phyloP scores from a whole-genome alignment of 2,113 vertebrate genomes.

The Petrocephalus zakoni region DNA sequence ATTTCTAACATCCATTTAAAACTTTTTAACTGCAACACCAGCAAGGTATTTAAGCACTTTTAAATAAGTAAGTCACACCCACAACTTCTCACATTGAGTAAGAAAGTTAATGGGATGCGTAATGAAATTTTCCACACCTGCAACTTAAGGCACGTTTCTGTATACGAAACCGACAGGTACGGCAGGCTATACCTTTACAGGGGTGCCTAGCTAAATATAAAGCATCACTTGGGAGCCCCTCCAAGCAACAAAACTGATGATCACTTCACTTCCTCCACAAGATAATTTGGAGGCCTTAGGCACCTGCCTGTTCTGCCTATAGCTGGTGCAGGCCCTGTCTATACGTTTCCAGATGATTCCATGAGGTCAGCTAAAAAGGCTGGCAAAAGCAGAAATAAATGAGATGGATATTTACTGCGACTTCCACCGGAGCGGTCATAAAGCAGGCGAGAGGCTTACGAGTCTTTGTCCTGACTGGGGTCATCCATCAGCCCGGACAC shows the following conservation, averaged over 20 bases:
- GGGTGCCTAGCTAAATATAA: neutral
- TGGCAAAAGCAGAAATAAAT: neutral
- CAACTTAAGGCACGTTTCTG: neutral
- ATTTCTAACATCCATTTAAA: neutral
- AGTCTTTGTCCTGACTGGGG: neutral
- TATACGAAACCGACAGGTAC: neutral
- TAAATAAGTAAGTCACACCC: too few species aligned
- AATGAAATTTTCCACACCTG: neutral
- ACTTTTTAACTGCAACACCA: neutral
- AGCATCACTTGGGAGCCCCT: neutral
- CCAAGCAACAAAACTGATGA: neutral
- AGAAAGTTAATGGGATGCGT: neutral
- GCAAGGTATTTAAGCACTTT: neutral
- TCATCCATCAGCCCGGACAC: neutral
- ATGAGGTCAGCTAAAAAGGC: neutral
- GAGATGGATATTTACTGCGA: neutral
- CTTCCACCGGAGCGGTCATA: neutral
- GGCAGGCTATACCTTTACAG: neutral
- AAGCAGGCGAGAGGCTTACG: neutral
- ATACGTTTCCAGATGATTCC: neutral
- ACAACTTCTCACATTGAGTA: neutral
- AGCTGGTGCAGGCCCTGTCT: neutral
- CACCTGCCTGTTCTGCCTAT: neutral
- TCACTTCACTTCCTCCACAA: neutral
- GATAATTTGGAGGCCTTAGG: neutral